Evolutionary conservation across 2,888 invertebrate genomes (phyloP), one percentile per base, ranked within the genome.

Genomic region (Phortica magna): DNA sequence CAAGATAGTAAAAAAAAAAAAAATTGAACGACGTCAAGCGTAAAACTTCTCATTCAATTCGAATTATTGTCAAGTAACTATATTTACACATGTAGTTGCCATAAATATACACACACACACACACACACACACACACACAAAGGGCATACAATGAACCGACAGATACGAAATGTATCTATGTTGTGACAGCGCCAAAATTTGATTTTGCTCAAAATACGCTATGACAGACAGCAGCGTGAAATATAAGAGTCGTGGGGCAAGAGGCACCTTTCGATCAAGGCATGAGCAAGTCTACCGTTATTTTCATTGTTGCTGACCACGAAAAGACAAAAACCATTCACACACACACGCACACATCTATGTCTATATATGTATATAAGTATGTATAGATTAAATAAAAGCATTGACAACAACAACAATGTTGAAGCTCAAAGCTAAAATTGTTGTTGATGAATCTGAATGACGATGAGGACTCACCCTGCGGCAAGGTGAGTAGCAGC

Each of bases 51-150:
- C 61, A 64, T 64, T 64, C 64, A 64, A 64, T 64, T 14, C 64
- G 64, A 64, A 64, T 64, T 64, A 64, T 64, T 64, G 64, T 64
- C 64, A 64, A 31, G 31, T n/a, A 59, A n/a, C 9, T 17, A 17
- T 31, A 64, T 10, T 22, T 61, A 61, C 2, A 61, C 14, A 48
- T 48, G 14, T 48, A 48, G 48, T 48, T 9, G 48, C 48, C 14
- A 14, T 48, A 9, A 12, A 14, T 14, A 48, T 7, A 48, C 7
- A 48, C 9, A 48, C 14, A 48, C 3, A 48, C 48, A 14, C 14
- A 31, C 31, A 31, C 1, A 31, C 14, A 14, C 14, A 31, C 31
- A 31, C 1, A 31, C 14, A 14, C 14, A 48, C 2, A 48, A 1
- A 48, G 5, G 1, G 2, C 10, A 12, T 7, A 14, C 48, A 48